Base-by-base conservation (phyloP, 2,888 invertebrate genomes). In the Dione juno region DNA sequence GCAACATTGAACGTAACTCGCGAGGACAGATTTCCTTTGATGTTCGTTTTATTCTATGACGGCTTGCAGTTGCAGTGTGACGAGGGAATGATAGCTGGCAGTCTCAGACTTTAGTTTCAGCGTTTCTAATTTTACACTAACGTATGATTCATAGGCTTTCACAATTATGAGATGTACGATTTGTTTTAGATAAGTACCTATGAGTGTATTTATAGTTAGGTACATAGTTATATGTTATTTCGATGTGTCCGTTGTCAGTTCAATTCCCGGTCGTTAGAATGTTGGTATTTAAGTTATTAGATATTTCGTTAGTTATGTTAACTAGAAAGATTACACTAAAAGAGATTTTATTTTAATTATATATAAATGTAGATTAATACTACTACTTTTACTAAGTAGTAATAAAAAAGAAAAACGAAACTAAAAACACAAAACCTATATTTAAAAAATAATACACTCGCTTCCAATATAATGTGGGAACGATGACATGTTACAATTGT, bases 51-150 rank as follows among this genome's bases (percentile, higher is more conserved):
- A 70, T 40, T 70, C 67, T 72, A 58, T 72, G 72, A 52, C 66
- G 52, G n/a, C 63, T 48, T 50, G 43, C 61, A 43, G 61, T 61
- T 61, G 61, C 58, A 61, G 48, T 50, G 67, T 66, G 73, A 67
- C 66, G 70, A 72, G 50, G 61, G 69, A 69, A 69, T 69, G 71
- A 75, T 72, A 68, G 68, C 48, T 54, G 28, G 41, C 52, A 21
- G 68, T 58, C 45, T 13, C 43, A 50, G 53, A 69, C 64, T 63
- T 40, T 37, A 65, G 67, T 69, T 66, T 71, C 53, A 54, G 54
- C 53, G 67, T 59, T 53, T 61, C 69, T 71, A 66, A 67, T 58
- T 66, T 61, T 52, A 54, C 63, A 50, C 53, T 63, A 28, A 37
- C 68, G n/a, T 35, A 69, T 54, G 68, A 69, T 69, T 69, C 63